phyloP scores from a whole-genome alignment of 2,113 vertebrate genomes.

The Neogobius melanostomus region DNA sequence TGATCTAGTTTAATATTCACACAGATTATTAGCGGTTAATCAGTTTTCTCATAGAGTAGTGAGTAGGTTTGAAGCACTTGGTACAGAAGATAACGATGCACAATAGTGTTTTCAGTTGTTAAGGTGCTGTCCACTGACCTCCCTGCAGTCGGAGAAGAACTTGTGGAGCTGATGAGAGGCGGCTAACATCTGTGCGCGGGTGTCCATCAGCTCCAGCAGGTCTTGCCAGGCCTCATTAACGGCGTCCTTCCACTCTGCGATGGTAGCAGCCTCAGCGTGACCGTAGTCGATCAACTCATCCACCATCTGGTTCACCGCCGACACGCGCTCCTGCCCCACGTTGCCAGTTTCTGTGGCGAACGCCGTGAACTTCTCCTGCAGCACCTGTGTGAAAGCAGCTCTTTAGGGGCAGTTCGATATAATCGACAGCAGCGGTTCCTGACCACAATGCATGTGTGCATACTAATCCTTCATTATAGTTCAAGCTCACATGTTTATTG shows the following conservation, averaged over 20 bases:
- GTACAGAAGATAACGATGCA: too few species aligned
- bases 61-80: too few species aligned
- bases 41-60: too few species aligned
- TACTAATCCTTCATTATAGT: too few species aligned
- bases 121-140: constrained; percentile 57
- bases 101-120: too few species aligned
- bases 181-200: constrained; percentile 87
- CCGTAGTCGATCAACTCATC: constrained; percentile 96
- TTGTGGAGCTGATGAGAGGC: constrained; percentile 93
- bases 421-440: neutral
- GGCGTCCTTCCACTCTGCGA: constrained; percentile 95
- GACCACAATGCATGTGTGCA: neutral
- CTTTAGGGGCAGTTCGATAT: neutral
- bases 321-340: constrained; percentile 87
- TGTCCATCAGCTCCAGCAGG: constrained; percentile 94
- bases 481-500: too few species aligned
- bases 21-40: too few species aligned
- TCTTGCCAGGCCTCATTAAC: constrained; percentile 97
- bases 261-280: constrained; percentile 88
- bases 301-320: constrained; percentile 93
- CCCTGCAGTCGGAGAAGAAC: constrained; percentile 92
- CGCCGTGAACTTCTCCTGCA: constrained; percentile 95
- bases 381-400: constrained; percentile 57
- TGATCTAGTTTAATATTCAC: too few species aligned
- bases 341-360: constrained; percentile 88